Conservation (phyloP, 2,113 vertebrate species). For the Neolamprologus devosi region DNA sequence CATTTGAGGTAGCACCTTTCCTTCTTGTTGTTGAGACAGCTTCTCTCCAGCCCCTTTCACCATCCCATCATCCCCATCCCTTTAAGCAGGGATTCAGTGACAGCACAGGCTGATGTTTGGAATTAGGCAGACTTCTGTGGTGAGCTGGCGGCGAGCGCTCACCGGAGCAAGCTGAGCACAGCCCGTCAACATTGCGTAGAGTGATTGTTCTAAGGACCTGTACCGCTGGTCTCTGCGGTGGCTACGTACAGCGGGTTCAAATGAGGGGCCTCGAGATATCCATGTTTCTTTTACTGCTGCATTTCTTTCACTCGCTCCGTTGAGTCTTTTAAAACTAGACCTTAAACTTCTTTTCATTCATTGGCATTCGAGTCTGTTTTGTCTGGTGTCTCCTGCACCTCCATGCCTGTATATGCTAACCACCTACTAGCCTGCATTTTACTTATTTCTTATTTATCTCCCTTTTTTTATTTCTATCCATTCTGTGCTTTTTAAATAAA, state of each 20-base stretch:
- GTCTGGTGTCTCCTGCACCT: neutral
- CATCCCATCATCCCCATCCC: neutral
- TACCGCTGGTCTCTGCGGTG: neutral
- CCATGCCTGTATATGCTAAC: neutral
- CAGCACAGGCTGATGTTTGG: slow-evolving; percentile 13
- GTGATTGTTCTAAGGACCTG: slow-evolving; percentile 34
- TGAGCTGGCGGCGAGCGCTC: slow-evolving; percentile 19
- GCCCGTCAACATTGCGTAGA: slow-evolving; percentile 16
- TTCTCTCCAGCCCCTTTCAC: neutral
- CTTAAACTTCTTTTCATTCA: fast-evolving
- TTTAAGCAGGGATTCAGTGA: neutral
- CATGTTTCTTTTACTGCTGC: neutral
- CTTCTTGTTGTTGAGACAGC: neutral
- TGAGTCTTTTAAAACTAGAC: neutral
- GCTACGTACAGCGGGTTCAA: neutral
- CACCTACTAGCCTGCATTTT: neutral
- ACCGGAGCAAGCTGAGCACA: slow-evolving; percentile 11
- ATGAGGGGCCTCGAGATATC: neutral
- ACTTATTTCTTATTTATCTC: neutral
- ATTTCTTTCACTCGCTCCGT: neutral
- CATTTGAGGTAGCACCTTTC: neutral
- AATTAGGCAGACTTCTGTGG: slow-evolving; percentile 17
- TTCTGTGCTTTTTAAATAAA: neutral
- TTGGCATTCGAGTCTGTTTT: neutral
- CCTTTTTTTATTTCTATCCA: neutral